These are phyloP conservation scores for Lepus europaeus DNA, from an alignment of 2,113 vertebrate species.

Conservation along the genomic window DNA sequence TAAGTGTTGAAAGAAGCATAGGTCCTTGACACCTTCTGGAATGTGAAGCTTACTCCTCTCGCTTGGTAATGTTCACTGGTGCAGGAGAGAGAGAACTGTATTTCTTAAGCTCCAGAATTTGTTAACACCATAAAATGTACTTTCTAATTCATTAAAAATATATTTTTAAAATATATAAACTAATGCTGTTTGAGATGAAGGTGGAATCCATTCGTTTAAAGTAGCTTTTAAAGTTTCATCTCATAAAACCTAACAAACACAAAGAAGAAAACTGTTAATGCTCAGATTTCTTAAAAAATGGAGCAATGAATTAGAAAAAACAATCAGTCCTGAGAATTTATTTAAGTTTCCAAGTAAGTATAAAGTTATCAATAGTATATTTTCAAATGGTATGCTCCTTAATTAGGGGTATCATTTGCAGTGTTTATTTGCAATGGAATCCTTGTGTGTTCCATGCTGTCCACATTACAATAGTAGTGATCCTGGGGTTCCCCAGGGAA, in stretches of 20 bases:
- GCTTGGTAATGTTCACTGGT: slow-evolving; percentile 36
- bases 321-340: not conserved
- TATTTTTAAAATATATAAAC: slow-evolving; percentile 69
- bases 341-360: slow-evolving; percentile 61
- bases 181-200: slow-evolving; percentile 37
- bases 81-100: slow-evolving; percentile 40
- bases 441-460: slow-evolving; percentile 1
- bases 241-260: slow-evolving; percentile 57
- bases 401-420: slow-evolving; percentile 63
- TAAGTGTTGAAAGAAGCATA: slow-evolving; percentile 34
- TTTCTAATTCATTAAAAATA: slow-evolving; percentile 68
- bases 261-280: slow-evolving; percentile 66
- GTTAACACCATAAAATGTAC: slow-evolving; percentile 75
- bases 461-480: not conserved
- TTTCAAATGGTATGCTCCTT: slow-evolving; percentile 33
- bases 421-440: not conserved
- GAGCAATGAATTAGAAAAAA: not conserved
- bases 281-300: slow-evolving; percentile 13
- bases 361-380: slow-evolving; percentile 61
- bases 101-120: slow-evolving; percentile 49
- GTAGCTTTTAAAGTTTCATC: slow-evolving; percentile 5
- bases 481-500: not conserved
- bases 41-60: not conserved
- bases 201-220: slow-evolving; percentile 69
- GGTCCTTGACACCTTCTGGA: not conserved